These are phyloP conservation scores for Laticauda laticaudata DNA, from an alignment of 2,113 vertebrate species.

Conservation along the genomic window DNA sequence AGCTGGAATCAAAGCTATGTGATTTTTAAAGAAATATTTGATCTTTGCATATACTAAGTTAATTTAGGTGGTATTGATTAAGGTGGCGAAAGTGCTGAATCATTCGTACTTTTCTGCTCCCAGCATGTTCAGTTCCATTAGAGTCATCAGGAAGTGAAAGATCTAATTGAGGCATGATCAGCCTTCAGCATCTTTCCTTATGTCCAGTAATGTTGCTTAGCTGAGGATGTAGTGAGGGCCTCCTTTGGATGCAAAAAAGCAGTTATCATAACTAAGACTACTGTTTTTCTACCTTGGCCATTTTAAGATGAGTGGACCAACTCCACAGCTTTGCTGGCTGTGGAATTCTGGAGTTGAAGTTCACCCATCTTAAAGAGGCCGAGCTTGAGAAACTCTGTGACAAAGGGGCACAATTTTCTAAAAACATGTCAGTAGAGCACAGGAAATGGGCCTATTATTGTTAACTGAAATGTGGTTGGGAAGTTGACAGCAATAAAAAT, in stretches of 20 bases:
- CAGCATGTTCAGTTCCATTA: slow-evolving; percentile 24
- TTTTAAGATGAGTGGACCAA: background rate
- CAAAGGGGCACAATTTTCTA: background rate
- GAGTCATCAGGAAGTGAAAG: background rate
- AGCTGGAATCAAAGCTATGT: background rate
- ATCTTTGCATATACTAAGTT: background rate
- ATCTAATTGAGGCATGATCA: background rate
- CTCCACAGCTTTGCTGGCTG: background rate
- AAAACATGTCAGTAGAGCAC: background rate
- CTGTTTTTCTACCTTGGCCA: background rate
- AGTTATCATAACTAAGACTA: background rate
- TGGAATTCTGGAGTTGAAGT: background rate
- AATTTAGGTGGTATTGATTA: slow-evolving; percentile 38
- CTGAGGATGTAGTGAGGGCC: background rate
- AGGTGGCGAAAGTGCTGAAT: slow-evolving; percentile 75
- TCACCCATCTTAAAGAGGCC: background rate
- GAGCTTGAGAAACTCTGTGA: background rate
- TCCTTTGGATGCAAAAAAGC: background rate
- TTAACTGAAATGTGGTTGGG: background rate
- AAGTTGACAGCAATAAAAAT: background rate
- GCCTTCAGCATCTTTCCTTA: background rate
- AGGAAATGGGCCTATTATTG: background rate
- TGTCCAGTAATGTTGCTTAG: background rate
- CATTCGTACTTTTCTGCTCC: slow-evolving; percentile 50
- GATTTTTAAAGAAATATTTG: background rate